A percentile compares a stretch with the other conserved stretches of the same genome.
phyloP scores from a whole-genome alignment of 2,113 vertebrate genomes.

The Amazona vittata region DNA sequence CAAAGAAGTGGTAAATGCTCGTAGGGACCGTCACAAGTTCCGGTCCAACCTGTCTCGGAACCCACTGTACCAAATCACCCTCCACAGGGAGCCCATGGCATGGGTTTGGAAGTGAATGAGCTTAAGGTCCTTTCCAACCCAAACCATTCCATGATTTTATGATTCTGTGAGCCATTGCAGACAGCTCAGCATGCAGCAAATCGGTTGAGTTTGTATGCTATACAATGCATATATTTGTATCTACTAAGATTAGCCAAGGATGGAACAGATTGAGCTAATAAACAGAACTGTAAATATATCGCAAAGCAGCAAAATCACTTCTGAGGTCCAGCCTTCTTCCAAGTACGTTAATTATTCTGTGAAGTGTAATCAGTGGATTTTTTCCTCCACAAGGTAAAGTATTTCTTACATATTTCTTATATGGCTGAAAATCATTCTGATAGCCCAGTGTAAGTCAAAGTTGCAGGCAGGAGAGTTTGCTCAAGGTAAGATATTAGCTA shows the following conservation, averaged over 20 bases:
- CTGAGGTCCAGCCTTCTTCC: background rate
- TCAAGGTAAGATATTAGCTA: background rate
- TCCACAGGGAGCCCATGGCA: too few relatives aligned
- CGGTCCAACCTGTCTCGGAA: too few relatives aligned
- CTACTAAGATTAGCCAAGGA: background rate
- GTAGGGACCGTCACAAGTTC: too few relatives aligned
- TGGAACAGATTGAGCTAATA: background rate
- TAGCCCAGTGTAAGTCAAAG: background rate
- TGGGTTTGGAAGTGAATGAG: background rate
- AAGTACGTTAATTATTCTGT: background rate
- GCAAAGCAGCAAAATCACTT: background rate
- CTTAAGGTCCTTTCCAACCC: background rate
- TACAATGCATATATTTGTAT: background rate
- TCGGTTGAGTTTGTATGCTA: background rate
- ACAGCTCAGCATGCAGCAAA: background rate
- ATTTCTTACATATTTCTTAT: background rate
- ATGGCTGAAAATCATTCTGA: background rate
- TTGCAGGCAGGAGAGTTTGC: background rate
- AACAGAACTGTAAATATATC: background rate
- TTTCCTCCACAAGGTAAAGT: too few relatives aligned
- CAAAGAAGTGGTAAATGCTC: background rate
- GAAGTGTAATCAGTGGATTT: too few relatives aligned
- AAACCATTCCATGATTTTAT: background rate
- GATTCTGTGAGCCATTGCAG: background rate
- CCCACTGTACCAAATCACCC: too few relatives aligned